phyloP scores from a whole-genome alignment of 1,140 invertebrate genomes.

The Papilio xuthus region DNA sequence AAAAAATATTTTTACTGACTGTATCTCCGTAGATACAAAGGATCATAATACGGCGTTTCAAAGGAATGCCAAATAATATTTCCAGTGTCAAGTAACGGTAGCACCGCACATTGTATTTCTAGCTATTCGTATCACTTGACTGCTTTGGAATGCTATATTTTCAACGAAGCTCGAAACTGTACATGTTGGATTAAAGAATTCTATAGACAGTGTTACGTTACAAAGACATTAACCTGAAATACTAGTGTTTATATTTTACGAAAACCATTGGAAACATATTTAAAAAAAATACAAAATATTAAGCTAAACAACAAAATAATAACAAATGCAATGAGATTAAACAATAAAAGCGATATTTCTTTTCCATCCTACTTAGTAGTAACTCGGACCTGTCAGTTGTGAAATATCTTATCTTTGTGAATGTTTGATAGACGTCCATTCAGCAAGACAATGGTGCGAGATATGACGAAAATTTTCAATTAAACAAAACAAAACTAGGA shows the following conservation, averaged over 20 bases:
- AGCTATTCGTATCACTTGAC: neutral
- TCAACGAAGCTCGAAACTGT: neutral
- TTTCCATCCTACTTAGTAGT: conserved; percentile 11
- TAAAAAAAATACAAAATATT: neutral
- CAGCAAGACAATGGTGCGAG: conserved; percentile 57
- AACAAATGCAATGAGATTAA: neutral
- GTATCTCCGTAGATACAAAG: neutral
- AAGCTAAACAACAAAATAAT: neutral
- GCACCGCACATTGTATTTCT: neutral
- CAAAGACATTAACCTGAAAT: neutral
- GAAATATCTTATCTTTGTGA: conserved; percentile 43
- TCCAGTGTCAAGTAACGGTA: neutral
- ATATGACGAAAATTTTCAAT: conserved; percentile 75
- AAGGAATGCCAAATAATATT: conserved; percentile 23
- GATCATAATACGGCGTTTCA: neutral
- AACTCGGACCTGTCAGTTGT: conserved; percentile 2
- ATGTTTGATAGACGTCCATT: conserved; percentile 50
- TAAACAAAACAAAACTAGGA: conserved; percentile 71
- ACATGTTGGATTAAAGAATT: neutral
- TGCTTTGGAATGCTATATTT: conserved; percentile 2
- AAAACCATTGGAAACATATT: neutral
- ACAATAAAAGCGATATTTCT: neutral
- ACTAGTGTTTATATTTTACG: neutral
- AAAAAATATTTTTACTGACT: too few relatives aligned
- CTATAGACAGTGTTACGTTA: neutral